These are phyloP conservation scores for Rousettus madagascariensis DNA, from an alignment of 2,797 vertebrate species.

Conservation along the genomic window DNA sequence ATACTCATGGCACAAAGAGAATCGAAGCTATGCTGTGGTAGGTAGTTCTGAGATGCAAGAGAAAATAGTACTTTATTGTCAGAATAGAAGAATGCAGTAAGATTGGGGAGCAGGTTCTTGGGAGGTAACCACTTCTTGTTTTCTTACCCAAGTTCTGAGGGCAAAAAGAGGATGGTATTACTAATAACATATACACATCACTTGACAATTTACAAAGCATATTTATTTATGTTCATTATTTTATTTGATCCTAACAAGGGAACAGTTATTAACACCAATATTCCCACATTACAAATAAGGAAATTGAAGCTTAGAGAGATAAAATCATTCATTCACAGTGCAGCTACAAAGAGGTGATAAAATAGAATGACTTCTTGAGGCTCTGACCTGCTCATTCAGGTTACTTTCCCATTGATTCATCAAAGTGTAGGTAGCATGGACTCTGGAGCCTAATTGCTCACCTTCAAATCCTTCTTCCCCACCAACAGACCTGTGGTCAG, in stretches of 20 bases:
- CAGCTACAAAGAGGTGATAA: neutral
- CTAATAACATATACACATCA: neutral
- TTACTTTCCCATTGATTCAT: neutral
- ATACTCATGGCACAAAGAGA: neutral
- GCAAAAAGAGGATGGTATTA: neutral
- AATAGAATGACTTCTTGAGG: neutral
- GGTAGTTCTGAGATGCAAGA: neutral
- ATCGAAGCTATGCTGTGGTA: neutral
- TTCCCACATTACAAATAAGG: neutral
- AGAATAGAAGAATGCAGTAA: neutral
- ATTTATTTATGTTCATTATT: neutral
- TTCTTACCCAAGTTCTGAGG: neutral
- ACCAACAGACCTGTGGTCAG: neutral
- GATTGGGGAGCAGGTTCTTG: neutral
- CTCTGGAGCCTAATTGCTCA: neutral
- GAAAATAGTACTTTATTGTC: neutral
- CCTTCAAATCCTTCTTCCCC: neutral
- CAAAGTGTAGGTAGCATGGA: neutral
- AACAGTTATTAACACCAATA: neutral
- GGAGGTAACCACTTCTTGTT: neutral
- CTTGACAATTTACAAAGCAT: neutral
- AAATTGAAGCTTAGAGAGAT: neutral
- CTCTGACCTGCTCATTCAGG: neutral
- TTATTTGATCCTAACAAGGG: neutral
- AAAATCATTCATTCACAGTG: neutral